Conservation (phyloP, 1,140 invertebrate genomes). For the Tetramorium parvispinum region DNA sequence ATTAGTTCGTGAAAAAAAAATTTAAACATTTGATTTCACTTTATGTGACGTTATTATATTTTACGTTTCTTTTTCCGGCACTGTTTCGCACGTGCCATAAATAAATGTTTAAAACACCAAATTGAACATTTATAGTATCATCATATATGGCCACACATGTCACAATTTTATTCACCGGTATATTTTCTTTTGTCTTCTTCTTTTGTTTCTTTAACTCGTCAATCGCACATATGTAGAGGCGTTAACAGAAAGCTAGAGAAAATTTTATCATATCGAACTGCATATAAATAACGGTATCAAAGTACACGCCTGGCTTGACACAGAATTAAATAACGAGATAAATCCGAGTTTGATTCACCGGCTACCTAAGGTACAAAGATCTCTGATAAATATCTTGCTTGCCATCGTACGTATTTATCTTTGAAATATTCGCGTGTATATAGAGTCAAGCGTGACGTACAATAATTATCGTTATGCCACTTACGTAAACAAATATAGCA, state of each 20-base stretch:
- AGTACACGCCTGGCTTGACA: not conserved
- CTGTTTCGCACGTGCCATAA: not conserved
- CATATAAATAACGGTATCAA: not conserved
- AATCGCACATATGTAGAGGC: not conserved
- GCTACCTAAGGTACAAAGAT: conserved; percentile 41
- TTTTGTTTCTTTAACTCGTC: conserved; percentile 30
- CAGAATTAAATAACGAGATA: conserved; percentile 4
- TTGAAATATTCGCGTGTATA: not conserved
- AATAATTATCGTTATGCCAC: not conserved
- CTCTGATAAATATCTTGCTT: not conserved
- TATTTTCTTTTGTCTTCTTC: not conserved
- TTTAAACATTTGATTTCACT: not conserved
- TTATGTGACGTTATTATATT: not conserved
- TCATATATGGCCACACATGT: not conserved
- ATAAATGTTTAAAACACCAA: conserved; percentile 1
- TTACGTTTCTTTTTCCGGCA: not conserved
- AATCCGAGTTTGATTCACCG: conserved; percentile 1
- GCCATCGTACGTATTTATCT: not conserved
- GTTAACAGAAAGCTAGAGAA: not conserved
- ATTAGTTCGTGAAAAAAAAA: not conserved
- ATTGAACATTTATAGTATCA: not conserved
- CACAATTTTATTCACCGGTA: not conserved
- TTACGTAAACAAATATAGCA: not conserved
- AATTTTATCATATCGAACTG: not conserved
- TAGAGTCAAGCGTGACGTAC: not conserved